Evolutionary conservation across 2,888 invertebrate genomes (phyloP).

Genomic region (Eristalis tenax): DNA sequence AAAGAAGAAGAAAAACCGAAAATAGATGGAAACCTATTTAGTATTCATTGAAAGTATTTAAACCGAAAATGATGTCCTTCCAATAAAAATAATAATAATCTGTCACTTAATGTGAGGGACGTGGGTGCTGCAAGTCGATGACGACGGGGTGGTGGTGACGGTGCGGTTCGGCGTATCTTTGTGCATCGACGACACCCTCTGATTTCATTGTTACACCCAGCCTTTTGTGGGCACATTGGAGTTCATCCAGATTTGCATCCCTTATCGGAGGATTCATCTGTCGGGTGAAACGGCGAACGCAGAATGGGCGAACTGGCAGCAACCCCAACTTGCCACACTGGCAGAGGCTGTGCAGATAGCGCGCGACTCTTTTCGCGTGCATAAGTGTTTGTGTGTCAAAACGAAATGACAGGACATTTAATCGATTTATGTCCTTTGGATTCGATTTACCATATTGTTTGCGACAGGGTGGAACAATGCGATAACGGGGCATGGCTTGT

Average conservation of each 20-base stretch:
- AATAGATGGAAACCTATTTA: conserved; percentile 61
- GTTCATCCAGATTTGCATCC: conserved; percentile 75
- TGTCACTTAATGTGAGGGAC: conserved; percentile 66
- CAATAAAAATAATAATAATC: conserved; percentile 72
- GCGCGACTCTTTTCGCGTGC: conserved; percentile 32
- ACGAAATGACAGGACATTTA: conserved; percentile 79
- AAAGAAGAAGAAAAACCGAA: conserved; percentile 12
- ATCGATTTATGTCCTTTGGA: conserved; percentile 77
- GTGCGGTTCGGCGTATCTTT: conserved; percentile 47
- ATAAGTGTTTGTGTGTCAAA: conserved; percentile 76
- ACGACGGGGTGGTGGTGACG: not conserved
- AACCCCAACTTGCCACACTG: not conserved
- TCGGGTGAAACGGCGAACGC: conserved; percentile 30
- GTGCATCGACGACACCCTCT: conserved; percentile 41
- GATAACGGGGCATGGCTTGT: conserved; percentile 57
- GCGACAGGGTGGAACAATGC: conserved; percentile 66
- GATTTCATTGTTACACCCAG: conserved; percentile 41
- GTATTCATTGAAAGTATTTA: conserved; percentile 72
- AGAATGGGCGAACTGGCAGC: too few species aligned
- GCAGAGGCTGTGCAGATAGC: not conserved
- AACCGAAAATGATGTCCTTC: conserved; percentile 71
- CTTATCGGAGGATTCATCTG: conserved; percentile 65
- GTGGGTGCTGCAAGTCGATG: not conserved
- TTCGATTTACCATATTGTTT: conserved; percentile 73
- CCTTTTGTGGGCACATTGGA: conserved; percentile 51